phyloP scores from a whole-genome alignment of 2,797 vertebrate genomes.

The Galaxias olidus region DNA sequence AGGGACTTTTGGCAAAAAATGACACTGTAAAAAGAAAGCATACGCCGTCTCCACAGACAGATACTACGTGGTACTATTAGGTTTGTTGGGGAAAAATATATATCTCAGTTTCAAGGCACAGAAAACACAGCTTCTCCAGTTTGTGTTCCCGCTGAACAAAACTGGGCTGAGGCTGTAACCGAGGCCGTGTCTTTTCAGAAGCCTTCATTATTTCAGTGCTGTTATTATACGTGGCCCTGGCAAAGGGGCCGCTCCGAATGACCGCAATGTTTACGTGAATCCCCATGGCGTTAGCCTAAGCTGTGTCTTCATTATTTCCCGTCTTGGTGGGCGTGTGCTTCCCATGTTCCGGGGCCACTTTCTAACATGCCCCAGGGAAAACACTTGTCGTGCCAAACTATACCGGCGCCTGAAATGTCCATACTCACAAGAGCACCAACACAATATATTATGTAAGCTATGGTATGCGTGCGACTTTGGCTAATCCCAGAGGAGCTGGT shows the following conservation, averaged over 20 bases:
- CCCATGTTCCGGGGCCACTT: constrained; percentile 41
- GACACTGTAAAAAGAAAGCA: no score
- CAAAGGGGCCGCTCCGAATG: constrained; percentile 2
- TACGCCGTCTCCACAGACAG: no score
- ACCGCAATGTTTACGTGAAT: constrained; percentile 29
- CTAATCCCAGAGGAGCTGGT: constrained; percentile 34
- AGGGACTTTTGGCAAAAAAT: no score
- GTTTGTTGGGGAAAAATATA: no score
- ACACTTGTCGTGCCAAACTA: constrained; percentile 30
- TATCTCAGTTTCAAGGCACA: no score
- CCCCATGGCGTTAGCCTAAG: constrained; percentile 40
- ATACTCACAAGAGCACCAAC: constrained; percentile 26
- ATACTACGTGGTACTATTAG: no score
- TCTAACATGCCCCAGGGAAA: constrained; percentile 43
- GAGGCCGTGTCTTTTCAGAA: no score
- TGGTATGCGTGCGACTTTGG: constrained; percentile 56
- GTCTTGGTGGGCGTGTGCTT: constrained; percentile 21
- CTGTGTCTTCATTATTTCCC: constrained; percentile 28
- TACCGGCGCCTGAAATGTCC: constrained; percentile 26
- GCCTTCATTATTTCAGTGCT: background rate
- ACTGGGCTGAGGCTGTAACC: no score
- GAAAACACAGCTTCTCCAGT: no score
- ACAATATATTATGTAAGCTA: constrained; percentile 44
- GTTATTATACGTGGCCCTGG: background rate
- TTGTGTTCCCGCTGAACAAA: no score